Conservation (phyloP, 2,113 vertebrate species). For the Prionailurus viverrinus region DNA sequence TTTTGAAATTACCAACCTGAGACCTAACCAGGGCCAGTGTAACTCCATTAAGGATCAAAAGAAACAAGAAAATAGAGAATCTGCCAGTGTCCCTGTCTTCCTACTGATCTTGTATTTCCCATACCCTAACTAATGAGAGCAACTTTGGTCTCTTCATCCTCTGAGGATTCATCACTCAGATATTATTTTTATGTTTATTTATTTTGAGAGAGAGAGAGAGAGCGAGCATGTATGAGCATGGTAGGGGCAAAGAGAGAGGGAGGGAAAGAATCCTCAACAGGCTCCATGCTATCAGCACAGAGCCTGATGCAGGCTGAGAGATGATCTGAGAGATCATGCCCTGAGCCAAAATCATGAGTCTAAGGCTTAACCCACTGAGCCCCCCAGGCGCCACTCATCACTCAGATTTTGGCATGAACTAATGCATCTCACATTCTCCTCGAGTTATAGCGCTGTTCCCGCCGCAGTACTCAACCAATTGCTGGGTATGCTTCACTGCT, state of each 20-base stretch:
- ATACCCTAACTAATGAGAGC: background rate
- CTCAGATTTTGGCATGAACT: background rate
- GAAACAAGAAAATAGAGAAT: background rate
- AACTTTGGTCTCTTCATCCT: background rate
- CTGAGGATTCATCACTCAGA: background rate
- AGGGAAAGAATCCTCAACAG: too few species aligned
- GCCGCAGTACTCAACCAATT: too few species aligned
- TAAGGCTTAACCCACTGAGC: too few species aligned
- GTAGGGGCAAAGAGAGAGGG: too few species aligned
- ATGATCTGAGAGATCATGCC: too few species aligned
- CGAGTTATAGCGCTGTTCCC: accelerated
- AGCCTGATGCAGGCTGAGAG: too few species aligned
- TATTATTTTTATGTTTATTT: too few species aligned
- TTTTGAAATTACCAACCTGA: background rate
- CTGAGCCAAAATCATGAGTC: too few species aligned
- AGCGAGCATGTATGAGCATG: too few species aligned
- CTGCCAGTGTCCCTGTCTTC: background rate
- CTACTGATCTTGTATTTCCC: background rate
- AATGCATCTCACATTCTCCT: accelerated
- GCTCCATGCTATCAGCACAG: too few species aligned
- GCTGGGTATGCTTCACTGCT: background rate
- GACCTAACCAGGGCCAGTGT: background rate
- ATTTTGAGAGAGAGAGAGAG: too few species aligned
- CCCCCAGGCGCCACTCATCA: background rate
- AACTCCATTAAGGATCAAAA: background rate